Evolutionary conservation across 2,888 invertebrate species (phyloP).

Genomic region (Lamellibrachia columna): DNA sequence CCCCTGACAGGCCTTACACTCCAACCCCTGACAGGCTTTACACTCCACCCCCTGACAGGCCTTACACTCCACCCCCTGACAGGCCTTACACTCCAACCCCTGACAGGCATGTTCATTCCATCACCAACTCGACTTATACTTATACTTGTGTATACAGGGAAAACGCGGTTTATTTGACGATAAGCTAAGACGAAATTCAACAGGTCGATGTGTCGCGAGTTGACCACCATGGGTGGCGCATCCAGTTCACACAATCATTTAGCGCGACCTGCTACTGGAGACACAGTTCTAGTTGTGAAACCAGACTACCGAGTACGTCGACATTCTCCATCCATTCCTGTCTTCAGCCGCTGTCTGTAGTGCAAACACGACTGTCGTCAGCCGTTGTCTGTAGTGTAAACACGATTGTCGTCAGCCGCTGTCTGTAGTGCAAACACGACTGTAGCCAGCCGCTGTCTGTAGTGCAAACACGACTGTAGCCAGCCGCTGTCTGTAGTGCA

Average conservation of each 20-base stretch:
- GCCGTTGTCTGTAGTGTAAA: neutral
- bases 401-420: neutral
- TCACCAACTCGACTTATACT: too few relatives aligned
- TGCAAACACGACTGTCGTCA: too few relatives aligned
- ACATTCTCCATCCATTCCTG: neutral
- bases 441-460: neutral
- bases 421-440: neutral
- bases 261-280: neutral
- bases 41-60: too few relatives aligned
- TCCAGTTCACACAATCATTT: neutral
- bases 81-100: too few relatives aligned
- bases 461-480: neutral
- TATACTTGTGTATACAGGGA: neutral
- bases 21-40: too few relatives aligned
- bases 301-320: neutral
- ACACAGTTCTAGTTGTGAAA: neutral
- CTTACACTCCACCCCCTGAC: too few relatives aligned
- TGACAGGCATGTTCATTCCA: too few relatives aligned
- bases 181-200: neutral
- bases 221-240: neutral
- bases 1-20: too few relatives aligned
- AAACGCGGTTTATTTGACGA: too few relatives aligned
- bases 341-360: neutral
- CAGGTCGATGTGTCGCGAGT: neutral
- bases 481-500: neutral